Conservation (phyloP, 2,113 vertebrate genomes). For the Bos indicus region DNA sequence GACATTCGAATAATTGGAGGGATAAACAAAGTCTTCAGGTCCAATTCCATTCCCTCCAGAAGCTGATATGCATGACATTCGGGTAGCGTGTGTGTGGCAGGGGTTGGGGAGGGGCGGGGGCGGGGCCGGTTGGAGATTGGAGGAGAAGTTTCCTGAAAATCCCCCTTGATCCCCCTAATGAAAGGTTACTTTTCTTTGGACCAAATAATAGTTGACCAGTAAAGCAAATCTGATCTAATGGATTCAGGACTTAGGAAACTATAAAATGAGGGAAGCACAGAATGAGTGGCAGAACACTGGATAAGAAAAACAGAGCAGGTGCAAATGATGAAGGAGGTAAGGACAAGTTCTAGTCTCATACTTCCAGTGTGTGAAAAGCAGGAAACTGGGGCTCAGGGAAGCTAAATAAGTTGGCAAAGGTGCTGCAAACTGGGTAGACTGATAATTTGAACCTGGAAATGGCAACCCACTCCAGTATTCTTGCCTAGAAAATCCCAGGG, state of each 20-base stretch:
- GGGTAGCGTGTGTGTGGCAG: neutral
- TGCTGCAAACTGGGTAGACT: neutral
- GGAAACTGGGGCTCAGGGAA: neutral
- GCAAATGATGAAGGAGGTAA: neutral
- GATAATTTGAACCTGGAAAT: neutral
- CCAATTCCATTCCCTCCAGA: neutral
- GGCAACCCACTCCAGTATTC: no score
- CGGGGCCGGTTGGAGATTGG: rapidly evolving
- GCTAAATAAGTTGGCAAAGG: neutral
- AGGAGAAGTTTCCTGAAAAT: neutral
- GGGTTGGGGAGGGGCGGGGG: no score
- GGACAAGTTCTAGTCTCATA: neutral
- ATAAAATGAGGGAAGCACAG: neutral
- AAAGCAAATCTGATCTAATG: neutral
- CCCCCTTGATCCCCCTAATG: neutral
- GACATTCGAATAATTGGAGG: neutral
- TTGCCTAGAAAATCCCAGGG: no score
- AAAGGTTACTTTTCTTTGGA: neutral
- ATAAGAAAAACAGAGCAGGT: neutral
- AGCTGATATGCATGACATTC: neutral
- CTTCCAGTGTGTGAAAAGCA: neutral
- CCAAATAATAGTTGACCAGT: neutral
- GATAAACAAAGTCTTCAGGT: neutral
- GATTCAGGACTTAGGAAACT: neutral
- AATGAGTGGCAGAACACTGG: neutral